phyloP scores from a whole-genome alignment of 2,113 vertebrate genomes.

The Gobiocypris rarus region DNA sequence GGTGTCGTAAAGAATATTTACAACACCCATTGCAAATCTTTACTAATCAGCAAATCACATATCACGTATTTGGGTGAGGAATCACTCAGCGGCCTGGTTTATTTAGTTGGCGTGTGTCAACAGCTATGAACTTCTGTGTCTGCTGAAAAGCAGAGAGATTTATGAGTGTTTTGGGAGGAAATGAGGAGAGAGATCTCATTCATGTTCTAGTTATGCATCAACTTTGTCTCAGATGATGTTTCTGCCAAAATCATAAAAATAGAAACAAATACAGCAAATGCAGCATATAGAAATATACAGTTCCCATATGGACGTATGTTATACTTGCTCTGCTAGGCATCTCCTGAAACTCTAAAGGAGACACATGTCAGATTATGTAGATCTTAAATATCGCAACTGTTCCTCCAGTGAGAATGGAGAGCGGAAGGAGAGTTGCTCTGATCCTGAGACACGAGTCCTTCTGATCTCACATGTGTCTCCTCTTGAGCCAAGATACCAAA shows the following conservation, averaged over 20 bases:
- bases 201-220: not conserved
- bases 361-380: not conserved
- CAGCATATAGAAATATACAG: not conserved
- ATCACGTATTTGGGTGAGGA: not conserved
- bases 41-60: not conserved
- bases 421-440: not conserved
- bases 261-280: not conserved
- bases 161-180: constrained; percentile 9
- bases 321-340: not conserved
- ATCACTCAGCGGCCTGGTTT: not conserved
- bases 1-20: constrained; percentile 4
- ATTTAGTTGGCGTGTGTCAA: not conserved
- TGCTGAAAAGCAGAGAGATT: constrained; percentile 6
- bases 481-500: not conserved
- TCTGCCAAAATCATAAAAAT: constrained; percentile 10
- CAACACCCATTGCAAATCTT: no score
- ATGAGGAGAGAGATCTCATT: not conserved
- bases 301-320: no score
- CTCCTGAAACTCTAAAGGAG: no score
- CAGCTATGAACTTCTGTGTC: constrained; percentile 3
- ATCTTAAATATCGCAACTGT: not conserved
- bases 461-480: not conserved
- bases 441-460: no score
- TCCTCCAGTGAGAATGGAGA: not conserved
- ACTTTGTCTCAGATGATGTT: not conserved